Percentiles rank a stretch among this genome's conserved stretches.
Conservation (phyloP, 2,113 vertebrate genomes). For the Setophaga petechia region DNA sequence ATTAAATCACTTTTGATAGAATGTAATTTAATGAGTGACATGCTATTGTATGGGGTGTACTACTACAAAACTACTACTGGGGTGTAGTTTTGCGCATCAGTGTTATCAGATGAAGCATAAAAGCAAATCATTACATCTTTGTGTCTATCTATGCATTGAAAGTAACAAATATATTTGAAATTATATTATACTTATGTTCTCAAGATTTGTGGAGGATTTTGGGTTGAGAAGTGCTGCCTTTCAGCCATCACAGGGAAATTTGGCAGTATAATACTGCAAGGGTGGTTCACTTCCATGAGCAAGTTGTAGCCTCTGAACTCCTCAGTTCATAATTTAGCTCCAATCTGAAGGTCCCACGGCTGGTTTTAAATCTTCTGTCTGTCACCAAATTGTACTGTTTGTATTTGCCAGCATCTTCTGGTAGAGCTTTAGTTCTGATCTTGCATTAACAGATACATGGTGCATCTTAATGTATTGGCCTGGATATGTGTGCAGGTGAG, state of each 20-base stretch:
- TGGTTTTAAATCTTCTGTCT: not conserved
- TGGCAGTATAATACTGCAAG: not conserved
- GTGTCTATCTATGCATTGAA: not conserved
- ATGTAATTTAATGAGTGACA: rapidly evolving
- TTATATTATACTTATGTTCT: not conserved
- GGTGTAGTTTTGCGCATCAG: not conserved
- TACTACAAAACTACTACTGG: not conserved
- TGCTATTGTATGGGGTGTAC: not conserved
- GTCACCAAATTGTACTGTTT: not conserved
- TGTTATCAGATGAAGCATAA: not conserved
- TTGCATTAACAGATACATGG: not conserved
- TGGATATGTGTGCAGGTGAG: not conserved
- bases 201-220: not conserved
- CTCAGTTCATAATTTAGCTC: not conserved
- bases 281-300: not conserved
- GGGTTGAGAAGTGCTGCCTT: not conserved
- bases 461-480: not conserved
- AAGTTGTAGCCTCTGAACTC: not conserved
- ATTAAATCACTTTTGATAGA: not conserved
- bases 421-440: not conserved
- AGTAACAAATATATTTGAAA: not conserved
- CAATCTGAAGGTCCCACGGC: not conserved
- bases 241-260: not conserved
- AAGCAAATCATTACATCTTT: not conserved
- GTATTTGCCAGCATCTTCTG: not conserved